Conservation (phyloP, 2,113 vertebrate genomes). For the pig (Sus scrofa) region T2T-Sscrofa CM000817.6:147883001-147883500, state of each 20-base stretch:
- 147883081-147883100: not conserved
- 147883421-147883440: conserved; percentile 43
- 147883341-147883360: not conserved
- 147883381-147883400: not conserved
- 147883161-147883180: not conserved
- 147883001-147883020: not conserved
- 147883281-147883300: not conserved
- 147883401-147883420: not conserved
- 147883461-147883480: not conserved
- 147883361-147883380: not conserved
- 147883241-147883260: conserved; percentile 8
- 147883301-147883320: not conserved
- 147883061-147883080: not conserved
- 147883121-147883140: not conserved
- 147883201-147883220: not conserved
- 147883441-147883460: not conserved
- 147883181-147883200: not conserved
- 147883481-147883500: not conserved
- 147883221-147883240: not conserved
- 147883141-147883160: not conserved
- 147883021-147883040: not conserved
- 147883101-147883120: not conserved
- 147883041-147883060: not conserved
- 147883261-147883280: not conserved
- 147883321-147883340: not conserved